A percentile compares a stretch with the other conserved stretches of the same genome.
Conservation (phyloP, 1,140 invertebrate genomes). For the Bombus terrestris region DNA sequence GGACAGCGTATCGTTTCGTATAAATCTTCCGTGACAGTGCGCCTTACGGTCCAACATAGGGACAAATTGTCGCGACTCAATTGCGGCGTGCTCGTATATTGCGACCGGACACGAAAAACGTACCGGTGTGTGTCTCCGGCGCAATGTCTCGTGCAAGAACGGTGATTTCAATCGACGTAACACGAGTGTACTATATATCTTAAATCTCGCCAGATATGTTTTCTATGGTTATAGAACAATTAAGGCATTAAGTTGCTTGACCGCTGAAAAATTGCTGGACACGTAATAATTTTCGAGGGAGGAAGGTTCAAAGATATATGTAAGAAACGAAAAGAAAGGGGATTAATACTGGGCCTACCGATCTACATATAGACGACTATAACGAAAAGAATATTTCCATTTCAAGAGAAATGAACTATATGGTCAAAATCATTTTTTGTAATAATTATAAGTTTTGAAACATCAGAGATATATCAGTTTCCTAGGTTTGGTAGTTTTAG, state of each 20-base stretch:
- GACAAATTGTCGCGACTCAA: slow-evolving; percentile 31
- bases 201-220: background rate
- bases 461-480: background rate
- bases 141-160: slow-evolving; percentile 15
- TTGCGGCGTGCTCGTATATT: slow-evolving; percentile 22
- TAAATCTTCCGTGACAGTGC: slow-evolving; percentile 28
- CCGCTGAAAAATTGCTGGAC: background rate
- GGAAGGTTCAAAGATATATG: background rate
- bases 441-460: too few species aligned
- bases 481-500: background rate
- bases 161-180: slow-evolving; percentile 25
- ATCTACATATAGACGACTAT: too few species aligned
- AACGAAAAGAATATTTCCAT: background rate
- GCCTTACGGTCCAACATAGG: background rate
- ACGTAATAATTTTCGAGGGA: background rate
- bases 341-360: background rate
- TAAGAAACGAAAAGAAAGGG: background rate
- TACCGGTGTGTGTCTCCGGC: slow-evolving; percentile 14
- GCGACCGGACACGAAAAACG: slow-evolving; percentile 21
- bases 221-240: background rate
- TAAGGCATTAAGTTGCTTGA: background rate
- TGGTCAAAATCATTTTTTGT: too few species aligned
- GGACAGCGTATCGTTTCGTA: background rate
- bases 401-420: background rate
- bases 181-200: background rate